Conservation (phyloP, 2,888 invertebrate genomes). For the Caenorhabditis wallacei region DNA sequence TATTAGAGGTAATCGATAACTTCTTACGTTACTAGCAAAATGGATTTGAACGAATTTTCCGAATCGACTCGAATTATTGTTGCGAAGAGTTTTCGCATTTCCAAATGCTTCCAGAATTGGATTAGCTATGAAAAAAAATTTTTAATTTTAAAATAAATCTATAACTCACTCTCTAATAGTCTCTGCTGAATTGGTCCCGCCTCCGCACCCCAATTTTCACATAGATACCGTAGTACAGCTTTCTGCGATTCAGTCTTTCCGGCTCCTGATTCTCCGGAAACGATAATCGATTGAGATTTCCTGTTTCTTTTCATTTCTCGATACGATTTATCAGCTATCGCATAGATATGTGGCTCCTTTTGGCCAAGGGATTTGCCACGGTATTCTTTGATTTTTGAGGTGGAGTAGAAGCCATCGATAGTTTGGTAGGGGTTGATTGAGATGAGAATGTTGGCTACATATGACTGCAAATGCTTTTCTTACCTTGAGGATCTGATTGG, state of each 20-base stretch:
- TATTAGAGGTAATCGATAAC: neutral
- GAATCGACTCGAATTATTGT: slow-evolving; percentile 98
- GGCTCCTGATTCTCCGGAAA: slow-evolving; percentile 91
- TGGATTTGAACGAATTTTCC: slow-evolving; percentile 99
- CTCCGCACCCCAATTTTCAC: slow-evolving; percentile 91
- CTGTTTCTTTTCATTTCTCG: slow-evolving; percentile 96
- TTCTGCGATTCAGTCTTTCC: slow-evolving; percentile 99
- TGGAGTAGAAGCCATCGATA: slow-evolving; percentile 91
- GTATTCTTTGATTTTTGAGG: slow-evolving; percentile 89
- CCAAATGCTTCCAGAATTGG: slow-evolving; percentile 84
- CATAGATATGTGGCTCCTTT: slow-evolving; percentile 96
- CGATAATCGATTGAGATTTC: slow-evolving; percentile 96
- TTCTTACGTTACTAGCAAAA: slow-evolving; percentile 89
- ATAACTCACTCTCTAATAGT: slow-evolving; percentile 89
- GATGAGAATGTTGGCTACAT: slow-evolving; percentile 97
- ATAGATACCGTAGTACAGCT: slow-evolving; percentile 92
- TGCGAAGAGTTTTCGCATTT: slow-evolving; percentile 91
- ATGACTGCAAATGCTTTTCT: slow-evolving; percentile 88
- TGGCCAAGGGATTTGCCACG: slow-evolving; percentile 96
- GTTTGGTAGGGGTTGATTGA: slow-evolving; percentile 98
- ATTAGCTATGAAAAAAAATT: slow-evolving; percentile 76
- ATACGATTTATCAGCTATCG: slow-evolving; percentile 97
- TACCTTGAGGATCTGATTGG: neutral
- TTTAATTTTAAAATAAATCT: neutral
- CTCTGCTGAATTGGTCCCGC: slow-evolving; percentile 96